These are phyloP conservation scores for Larimichthys polyactis DNA, from an alignment of 2,113 vertebrate species.

Conservation along the genomic window DNA sequence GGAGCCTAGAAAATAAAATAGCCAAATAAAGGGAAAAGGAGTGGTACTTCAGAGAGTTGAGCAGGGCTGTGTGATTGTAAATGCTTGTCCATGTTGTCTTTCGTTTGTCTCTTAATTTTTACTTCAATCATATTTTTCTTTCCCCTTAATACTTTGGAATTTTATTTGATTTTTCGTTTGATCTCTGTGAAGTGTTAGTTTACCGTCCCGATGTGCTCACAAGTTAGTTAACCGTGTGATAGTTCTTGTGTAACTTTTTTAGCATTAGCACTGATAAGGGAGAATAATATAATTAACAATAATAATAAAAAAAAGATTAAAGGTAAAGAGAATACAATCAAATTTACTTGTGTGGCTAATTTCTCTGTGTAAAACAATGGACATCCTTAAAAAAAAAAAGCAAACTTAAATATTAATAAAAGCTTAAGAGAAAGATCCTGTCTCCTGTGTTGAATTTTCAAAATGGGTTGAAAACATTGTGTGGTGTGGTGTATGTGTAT, in stretches of 20 bases:
- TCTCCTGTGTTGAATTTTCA: conserved; percentile 19
- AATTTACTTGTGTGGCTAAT: conserved; percentile 81
- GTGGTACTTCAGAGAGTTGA: conserved; percentile 39
- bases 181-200: conserved; percentile 81
- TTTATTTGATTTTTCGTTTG: conserved; percentile 26
- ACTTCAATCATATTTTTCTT: conserved; percentile 46
- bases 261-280: conserved; percentile 81
- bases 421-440: conserved; percentile 55
- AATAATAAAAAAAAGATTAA: conserved; percentile 44
- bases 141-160: conserved; percentile 32
- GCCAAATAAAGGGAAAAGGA: conserved; percentile 46
- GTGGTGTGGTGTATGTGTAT: too few species aligned
- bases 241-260: conserved; percentile 84
- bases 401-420: conserved; percentile 81
- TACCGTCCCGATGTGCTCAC: conserved; percentile 79
- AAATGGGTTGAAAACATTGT: background rate
- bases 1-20: conserved; percentile 18
- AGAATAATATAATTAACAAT: conserved; percentile 79
- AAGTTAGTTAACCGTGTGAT: conserved; percentile 82
- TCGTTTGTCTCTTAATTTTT: conserved; percentile 52
- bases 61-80: conserved; percentile 72
- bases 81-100: conserved; percentile 67
- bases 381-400: conserved; percentile 73
- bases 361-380: conserved; percentile 82
- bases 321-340: conserved; percentile 77